Conservation (phyloP, 2,797 vertebrate genomes). For the Tolypeutes matacus region DNA sequence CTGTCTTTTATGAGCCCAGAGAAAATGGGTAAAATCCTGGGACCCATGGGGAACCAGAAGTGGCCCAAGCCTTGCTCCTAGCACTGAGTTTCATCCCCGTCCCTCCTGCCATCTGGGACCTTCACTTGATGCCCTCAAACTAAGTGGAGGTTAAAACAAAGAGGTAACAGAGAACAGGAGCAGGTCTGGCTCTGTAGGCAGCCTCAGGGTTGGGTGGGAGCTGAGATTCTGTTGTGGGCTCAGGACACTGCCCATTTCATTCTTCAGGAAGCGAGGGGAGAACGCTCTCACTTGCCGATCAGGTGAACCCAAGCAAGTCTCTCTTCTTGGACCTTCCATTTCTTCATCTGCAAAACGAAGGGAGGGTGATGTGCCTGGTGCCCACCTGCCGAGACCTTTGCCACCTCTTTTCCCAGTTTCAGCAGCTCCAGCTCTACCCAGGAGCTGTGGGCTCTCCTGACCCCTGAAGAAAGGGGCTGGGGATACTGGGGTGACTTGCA, state of each 20-base stretch:
- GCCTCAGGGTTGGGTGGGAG: background rate
- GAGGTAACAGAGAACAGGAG: background rate
- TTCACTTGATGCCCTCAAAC: background rate
- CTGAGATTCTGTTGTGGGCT: fast-evolving
- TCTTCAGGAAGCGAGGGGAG: background rate
- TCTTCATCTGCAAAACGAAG: background rate
- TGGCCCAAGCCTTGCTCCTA: fast-evolving
- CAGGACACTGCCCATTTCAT: too few relatives aligned
- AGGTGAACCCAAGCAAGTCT: background rate
- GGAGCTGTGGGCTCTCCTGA: background rate
- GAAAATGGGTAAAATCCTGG: background rate
- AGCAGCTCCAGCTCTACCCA: background rate
- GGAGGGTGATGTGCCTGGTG: background rate
- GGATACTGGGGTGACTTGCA: background rate
- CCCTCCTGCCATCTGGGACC: background rate
- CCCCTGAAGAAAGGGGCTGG: background rate
- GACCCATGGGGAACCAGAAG: background rate
- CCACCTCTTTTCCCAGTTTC: background rate
- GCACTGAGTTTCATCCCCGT: background rate
- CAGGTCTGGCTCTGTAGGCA: background rate
- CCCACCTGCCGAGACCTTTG: background rate
- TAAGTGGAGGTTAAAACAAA: background rate
- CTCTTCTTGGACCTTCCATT: fast-evolving
- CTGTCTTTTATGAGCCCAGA: background rate
- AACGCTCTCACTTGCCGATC: background rate